These are phyloP conservation scores for Torymus auratus DNA, from an alignment of 2,888 invertebrate species.

Conservation along the genomic window DNA sequence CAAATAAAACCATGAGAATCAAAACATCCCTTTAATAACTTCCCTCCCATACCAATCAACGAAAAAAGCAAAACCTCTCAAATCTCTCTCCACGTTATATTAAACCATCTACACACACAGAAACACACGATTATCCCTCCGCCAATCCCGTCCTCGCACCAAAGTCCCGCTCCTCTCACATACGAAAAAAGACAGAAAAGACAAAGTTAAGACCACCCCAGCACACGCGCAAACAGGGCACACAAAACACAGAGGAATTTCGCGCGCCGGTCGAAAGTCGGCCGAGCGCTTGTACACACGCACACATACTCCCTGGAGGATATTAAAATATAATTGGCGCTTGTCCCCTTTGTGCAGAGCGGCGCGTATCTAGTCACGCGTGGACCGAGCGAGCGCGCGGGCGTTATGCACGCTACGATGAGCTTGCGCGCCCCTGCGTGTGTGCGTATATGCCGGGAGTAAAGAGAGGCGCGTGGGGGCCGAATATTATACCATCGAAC, in stretches of 20 bases:
- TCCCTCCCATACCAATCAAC: no score
- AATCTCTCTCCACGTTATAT: no score
- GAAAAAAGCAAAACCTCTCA: no score
- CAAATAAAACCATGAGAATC: no score
- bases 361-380: slow-evolving; percentile 74
- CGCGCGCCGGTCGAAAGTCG: slow-evolving; percentile 59
- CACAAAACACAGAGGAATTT: slow-evolving; percentile 56
- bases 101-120: no score
- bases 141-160: no score
- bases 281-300: slow-evolving; percentile 38
- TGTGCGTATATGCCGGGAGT: neutral
- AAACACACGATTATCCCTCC: no score
- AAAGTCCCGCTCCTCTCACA: no score
- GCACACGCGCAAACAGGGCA: no score
- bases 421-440: slow-evolving; percentile 51
- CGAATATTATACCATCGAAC: slow-evolving; percentile 33
- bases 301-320: slow-evolving; percentile 59
- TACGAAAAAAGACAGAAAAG: neutral
- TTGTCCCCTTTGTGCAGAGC: slow-evolving; percentile 74
- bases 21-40: no score
- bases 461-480: neutral
- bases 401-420: slow-evolving; percentile 75
- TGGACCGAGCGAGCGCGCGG: slow-evolving; percentile 69
- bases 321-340: slow-evolving; percentile 76
- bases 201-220: slow-evolving; percentile 27